Percentiles rank a stretch among this genome's conserved stretches.
Conservation (phyloP, 1,140 invertebrate species). For the Maniola jurtina region DNA sequence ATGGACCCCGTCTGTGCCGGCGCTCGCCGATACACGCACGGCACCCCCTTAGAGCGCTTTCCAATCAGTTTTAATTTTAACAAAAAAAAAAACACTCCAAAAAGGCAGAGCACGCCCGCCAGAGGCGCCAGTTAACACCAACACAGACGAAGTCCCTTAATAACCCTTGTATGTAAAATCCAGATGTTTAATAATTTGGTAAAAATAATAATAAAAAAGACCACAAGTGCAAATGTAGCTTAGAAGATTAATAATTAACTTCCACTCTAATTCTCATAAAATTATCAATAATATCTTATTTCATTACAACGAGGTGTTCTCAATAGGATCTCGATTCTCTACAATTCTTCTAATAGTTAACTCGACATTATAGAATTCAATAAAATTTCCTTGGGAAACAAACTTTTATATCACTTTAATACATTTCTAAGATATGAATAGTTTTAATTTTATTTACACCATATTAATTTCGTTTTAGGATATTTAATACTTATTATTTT, state of each 20-base stretch:
- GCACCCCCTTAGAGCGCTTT: no score
- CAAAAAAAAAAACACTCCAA: no score
- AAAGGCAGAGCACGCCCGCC: no score
- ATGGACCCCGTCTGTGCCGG: no score
- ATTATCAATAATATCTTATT: constrained; percentile 26
- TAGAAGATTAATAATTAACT: constrained; percentile 16
- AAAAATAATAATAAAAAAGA: neutral
- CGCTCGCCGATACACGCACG: no score
- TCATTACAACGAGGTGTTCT: constrained; percentile 31
- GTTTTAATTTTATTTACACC: constrained; percentile 68
- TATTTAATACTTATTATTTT: constrained; percentile 35
- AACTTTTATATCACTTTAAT: constrained; percentile 69
- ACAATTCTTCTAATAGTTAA: constrained; percentile 70
- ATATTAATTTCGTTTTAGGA: constrained; percentile 38
- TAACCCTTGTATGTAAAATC: no score
- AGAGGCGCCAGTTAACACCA: no score
- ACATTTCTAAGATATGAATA: constrained; percentile 76
- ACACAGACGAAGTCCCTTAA: no score
- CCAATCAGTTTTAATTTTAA: no score
- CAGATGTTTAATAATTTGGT: no score
- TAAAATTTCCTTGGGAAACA: constrained; percentile 76
- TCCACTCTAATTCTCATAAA: constrained; percentile 22
- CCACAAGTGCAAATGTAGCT: constrained; percentile 22
- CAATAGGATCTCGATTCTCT: constrained; percentile 46
- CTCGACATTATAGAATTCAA: constrained; percentile 69